phyloP scores from a whole-genome alignment of 2,888 invertebrate species.

The Trachelus iudaicus region DNA sequence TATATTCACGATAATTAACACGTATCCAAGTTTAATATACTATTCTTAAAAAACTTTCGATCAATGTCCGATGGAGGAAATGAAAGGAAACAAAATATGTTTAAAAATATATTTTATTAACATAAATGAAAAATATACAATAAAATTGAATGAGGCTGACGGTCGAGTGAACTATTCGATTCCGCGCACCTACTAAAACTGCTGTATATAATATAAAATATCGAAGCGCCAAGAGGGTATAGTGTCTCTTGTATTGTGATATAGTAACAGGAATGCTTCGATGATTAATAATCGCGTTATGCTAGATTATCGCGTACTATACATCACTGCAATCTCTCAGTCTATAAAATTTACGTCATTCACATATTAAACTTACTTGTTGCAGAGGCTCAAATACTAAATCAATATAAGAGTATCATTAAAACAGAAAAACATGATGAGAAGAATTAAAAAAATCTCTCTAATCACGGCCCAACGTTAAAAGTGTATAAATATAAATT shows the following conservation, averaged over 20 bases:
- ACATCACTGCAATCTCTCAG: neutral
- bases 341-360: neutral
- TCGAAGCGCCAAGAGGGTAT: neutral
- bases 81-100: slow-evolving; percentile 41
- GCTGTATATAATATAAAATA: neutral
- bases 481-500: neutral
- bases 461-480: neutral
- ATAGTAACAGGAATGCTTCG: neutral
- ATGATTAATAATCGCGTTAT: neutral
- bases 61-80: slow-evolving; percentile 29
- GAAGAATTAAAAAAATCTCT: neutral
- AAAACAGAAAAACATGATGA: neutral
- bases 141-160: slow-evolving; percentile 8
- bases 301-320: neutral
- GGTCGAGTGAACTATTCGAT: neutral
- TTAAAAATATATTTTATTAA: slow-evolving; percentile 46
- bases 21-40: neutral
- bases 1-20: neutral
- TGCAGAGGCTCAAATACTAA: neutral
- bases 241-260: neutral
- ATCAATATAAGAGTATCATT: neutral
- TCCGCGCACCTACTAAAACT: neutral
- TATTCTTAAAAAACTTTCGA: neutral
- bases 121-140: slow-evolving; percentile 23
- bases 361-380: neutral